Evolutionary conservation across 1,140 invertebrate genomes (phyloP).

Genomic region (Drosophila baimaii): DNA sequence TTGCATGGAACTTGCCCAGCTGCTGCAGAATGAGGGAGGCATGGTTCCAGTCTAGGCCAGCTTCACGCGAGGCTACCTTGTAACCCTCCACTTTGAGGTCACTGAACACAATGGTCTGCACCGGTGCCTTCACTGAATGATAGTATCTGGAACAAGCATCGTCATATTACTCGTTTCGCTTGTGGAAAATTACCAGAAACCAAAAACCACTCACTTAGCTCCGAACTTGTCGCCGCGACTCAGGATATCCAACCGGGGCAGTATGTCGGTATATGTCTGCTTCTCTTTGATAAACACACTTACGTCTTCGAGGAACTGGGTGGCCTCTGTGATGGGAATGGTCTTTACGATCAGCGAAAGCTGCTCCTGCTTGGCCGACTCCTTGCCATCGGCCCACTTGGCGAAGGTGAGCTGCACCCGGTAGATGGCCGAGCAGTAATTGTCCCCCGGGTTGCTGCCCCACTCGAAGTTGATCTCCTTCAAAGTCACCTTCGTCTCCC

Average conservation of each 20-base stretch:
- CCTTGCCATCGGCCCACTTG: constrained; percentile 41
- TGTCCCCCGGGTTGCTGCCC: constrained; percentile 79
- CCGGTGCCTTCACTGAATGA: constrained; percentile 71
- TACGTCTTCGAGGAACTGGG: constrained; percentile 72
- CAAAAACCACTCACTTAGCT: constrained; percentile 57
- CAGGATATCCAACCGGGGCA: constrained; percentile 70
- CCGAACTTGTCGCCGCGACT: constrained; percentile 61
- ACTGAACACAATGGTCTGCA: constrained; percentile 79
- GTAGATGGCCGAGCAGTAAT: constrained; percentile 80
- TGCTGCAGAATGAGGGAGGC: constrained; percentile 66
- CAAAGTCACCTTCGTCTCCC: constrained; percentile 56
- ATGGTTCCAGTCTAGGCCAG: constrained; percentile 74
- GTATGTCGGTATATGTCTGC: constrained; percentile 69
- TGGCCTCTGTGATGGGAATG: constrained; percentile 70
- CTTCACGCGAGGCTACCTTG: constrained; percentile 64
- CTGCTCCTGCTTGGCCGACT: constrained; percentile 32
- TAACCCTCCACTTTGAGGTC: constrained; percentile 73
- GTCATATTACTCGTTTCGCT: background rate
- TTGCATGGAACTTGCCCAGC: constrained; percentile 76
- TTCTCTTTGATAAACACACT: constrained; percentile 78
- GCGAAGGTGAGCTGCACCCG: constrained; percentile 59
- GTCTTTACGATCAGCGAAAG: constrained; percentile 76
- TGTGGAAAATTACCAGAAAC: background rate
- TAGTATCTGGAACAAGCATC: constrained; percentile 84
- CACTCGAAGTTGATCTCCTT: constrained; percentile 71